Evolutionary conservation across 2,888 invertebrate species (phyloP).

Genomic region (Coenonympha glycerion): DNA sequence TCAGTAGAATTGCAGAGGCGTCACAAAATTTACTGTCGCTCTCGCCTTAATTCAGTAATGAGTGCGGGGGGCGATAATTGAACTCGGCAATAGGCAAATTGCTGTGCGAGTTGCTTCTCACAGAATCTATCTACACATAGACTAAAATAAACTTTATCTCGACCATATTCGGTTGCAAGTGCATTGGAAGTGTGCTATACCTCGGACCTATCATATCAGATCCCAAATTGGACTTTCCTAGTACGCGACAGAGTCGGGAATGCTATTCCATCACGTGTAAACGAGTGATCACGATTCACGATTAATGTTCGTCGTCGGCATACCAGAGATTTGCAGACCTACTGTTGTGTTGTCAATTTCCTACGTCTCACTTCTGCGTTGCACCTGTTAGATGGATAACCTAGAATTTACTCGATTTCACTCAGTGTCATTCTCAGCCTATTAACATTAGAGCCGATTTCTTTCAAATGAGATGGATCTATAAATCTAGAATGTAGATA

Average conservation of each 20-base stretch:
- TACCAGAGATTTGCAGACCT: conserved; percentile 64
- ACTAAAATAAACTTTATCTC: conserved; percentile 39
- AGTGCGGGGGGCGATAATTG: conserved; percentile 75
- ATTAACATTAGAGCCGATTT: neutral
- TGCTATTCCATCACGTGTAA: conserved; percentile 36
- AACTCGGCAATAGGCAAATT: conserved; percentile 73
- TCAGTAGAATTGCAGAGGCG: conserved; percentile 55
- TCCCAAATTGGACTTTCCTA: conserved; percentile 53
- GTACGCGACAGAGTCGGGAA: conserved; percentile 45
- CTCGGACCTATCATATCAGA: conserved; percentile 40
- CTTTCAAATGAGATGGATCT: neutral
- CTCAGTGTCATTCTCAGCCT: neutral
- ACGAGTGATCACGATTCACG: conserved; percentile 49
- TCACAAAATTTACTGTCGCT: conserved; percentile 64
- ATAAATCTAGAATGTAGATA: too few species aligned
- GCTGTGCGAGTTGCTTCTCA: conserved; percentile 54
- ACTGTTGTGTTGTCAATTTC: conserved; percentile 56
- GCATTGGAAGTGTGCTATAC: conserved; percentile 29
- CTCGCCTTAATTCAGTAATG: conserved; percentile 72
- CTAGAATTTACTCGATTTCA: conserved; percentile 41
- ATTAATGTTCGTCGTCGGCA: conserved; percentile 49
- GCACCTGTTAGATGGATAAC: conserved; percentile 41
- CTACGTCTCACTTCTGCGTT: conserved; percentile 52
- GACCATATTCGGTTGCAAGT: conserved; percentile 37
- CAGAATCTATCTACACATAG: conserved; percentile 37